Evolutionary conservation across 1,140 invertebrate species (phyloP).

Genomic region (Leguminivora glycinivorella): DNA sequence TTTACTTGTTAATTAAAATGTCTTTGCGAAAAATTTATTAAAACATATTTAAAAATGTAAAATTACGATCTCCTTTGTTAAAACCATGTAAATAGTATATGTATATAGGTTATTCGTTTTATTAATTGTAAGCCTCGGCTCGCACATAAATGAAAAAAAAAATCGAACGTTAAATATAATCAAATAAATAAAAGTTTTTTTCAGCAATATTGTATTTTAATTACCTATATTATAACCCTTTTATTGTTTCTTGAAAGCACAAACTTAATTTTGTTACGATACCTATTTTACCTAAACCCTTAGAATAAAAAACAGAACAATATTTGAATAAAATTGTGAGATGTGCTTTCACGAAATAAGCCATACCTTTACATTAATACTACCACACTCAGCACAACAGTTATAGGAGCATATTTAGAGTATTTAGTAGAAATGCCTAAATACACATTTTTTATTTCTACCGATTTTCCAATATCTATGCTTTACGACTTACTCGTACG

Average conservation of each 20-base stretch:
- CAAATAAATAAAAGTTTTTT: constrained; percentile 54
- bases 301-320: not conserved
- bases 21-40: constrained; percentile 32
- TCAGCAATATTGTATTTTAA: constrained; percentile 50
- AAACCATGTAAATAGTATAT: constrained; percentile 13
- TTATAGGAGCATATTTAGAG: too few relatives aligned
- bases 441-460: too few relatives aligned
- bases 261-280: constrained; percentile 37
- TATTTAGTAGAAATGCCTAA: too few relatives aligned
- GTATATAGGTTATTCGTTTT: constrained; percentile 19
- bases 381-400: too few relatives aligned
- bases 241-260: constrained; percentile 23
- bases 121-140: constrained; percentile 20
- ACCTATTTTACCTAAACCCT: not conserved
- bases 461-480: too few relatives aligned
- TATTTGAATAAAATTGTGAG: too few relatives aligned
- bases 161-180: constrained; percentile 41
- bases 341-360: not conserved
- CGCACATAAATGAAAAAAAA: constrained; percentile 34
- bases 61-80: constrained; percentile 9
- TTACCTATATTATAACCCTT: constrained; percentile 32
- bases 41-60: constrained; percentile 38
- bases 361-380: not conserved
- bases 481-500: too few relatives aligned
- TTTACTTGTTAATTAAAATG: constrained; percentile 33